These are phyloP conservation scores for Cavia porcellus DNA, from an alignment of 2,113 vertebrate genomes.

Conservation along the genomic window DNA sequence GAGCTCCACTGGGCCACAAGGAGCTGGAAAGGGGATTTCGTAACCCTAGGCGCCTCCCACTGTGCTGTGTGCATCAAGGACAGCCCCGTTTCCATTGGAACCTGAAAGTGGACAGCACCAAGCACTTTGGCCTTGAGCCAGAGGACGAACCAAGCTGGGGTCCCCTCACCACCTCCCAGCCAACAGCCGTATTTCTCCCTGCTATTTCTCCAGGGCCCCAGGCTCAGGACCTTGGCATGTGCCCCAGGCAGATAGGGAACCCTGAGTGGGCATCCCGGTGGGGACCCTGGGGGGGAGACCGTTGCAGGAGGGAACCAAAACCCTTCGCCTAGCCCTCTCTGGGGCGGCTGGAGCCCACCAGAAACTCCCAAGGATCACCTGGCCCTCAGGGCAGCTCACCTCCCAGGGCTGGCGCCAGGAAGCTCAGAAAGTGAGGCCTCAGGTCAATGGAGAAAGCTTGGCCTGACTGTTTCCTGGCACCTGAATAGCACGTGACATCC, in stretches of 20 bases:
- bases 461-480: not conserved
- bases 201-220: not conserved
- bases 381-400: not conserved
- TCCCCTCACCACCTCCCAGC: too few relatives aligned
- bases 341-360: conserved; percentile 19
- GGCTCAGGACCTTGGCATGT: not conserved
- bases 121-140: not conserved
- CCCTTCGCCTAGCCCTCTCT: not conserved
- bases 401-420: not conserved
- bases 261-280: not conserved
- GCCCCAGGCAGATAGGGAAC: not conserved
- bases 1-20: not conserved
- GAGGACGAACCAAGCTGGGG: not conserved
- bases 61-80: not conserved
- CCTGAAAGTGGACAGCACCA: not conserved
- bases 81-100: not conserved
- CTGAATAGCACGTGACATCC: not conserved
- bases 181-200: not conserved
- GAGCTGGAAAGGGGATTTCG: not conserved
- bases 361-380: not conserved
- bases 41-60: not conserved
- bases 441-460: conserved; percentile 32
- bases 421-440: not conserved
- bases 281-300: conserved; percentile 65
- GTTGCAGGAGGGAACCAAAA: not conserved